These are phyloP conservation scores for Drosophila anceps DNA, from an alignment of 2,888 invertebrate genomes.

Conservation along the genomic window DNA sequence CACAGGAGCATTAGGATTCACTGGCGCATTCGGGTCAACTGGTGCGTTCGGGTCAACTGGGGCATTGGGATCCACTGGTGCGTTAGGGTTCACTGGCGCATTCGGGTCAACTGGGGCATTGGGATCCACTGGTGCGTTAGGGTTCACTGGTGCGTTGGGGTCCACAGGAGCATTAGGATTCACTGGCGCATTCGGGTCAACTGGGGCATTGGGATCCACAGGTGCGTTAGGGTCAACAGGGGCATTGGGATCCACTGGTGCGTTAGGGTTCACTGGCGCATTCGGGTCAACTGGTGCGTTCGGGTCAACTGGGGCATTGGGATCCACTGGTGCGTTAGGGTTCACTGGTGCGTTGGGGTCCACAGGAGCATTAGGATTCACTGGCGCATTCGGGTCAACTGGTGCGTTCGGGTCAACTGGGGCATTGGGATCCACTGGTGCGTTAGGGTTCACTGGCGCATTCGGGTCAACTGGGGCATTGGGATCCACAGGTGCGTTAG, in stretches of 20 bases:
- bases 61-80: neutral
- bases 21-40: neutral
- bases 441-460: conserved; percentile 17
- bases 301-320: fast-evolving
- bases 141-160: neutral
- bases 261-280: neutral
- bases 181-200: fast-evolving
- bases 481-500: neutral
- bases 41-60: conserved; percentile 5
- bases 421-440: conserved; percentile 19
- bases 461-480: neutral
- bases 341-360: conserved; percentile 11
- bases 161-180: fast-evolving
- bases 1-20: neutral
- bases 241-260: neutral
- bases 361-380: neutral
- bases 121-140: fast-evolving
- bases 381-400: conserved; percentile 5
- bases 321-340: conserved; percentile 3
- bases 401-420: conserved; percentile 14
- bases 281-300: neutral
- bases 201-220: neutral
- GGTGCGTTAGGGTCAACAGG: fast-evolving
- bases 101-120: neutral
- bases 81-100: neutral